Conservation (phyloP, 2,797 vertebrate species). For the Anisognathus igniventris region DNA sequence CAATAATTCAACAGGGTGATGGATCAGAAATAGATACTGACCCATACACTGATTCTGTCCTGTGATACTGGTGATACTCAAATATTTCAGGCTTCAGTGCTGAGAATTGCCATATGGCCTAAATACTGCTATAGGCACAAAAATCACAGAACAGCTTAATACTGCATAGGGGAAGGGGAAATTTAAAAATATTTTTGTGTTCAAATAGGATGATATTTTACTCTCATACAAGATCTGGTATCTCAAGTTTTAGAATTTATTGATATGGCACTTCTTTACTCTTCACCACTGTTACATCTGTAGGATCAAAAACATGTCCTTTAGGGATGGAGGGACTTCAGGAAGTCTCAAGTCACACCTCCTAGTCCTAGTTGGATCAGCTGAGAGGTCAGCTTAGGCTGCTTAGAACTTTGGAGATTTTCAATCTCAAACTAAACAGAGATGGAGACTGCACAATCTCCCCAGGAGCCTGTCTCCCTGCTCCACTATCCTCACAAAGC, state of each 20-base stretch:
- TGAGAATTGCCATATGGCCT: not conserved
- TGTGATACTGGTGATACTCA: not conserved
- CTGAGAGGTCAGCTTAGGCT: not conserved
- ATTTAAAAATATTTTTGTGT: not conserved
- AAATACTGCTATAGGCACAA: not conserved
- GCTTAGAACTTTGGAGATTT: not conserved
- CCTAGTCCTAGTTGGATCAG: not conserved
- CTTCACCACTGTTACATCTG: not conserved
- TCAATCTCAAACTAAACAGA: no score
- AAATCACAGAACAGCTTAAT: not conserved
- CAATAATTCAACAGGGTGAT: not conserved
- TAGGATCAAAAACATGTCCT: not conserved
- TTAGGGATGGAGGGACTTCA: not conserved
- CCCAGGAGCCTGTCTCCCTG: not conserved
- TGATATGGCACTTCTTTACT: not conserved
- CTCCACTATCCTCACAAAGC: not conserved
- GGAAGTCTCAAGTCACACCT: not conserved
- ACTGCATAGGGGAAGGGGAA: fast-evolving
- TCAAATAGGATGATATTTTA: not conserved
- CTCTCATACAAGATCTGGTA: not conserved
- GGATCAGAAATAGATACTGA: not conserved
- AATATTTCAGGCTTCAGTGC: not conserved
- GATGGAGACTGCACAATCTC: not conserved
- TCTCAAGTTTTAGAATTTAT: not conserved
- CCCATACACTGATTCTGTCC: not conserved